A percentile compares a stretch with the other conserved stretches of the same genome.
These are phyloP conservation scores for Ptilodon capucinus DNA, from an alignment of 2,888 invertebrate species.

Conservation along the genomic window DNA sequence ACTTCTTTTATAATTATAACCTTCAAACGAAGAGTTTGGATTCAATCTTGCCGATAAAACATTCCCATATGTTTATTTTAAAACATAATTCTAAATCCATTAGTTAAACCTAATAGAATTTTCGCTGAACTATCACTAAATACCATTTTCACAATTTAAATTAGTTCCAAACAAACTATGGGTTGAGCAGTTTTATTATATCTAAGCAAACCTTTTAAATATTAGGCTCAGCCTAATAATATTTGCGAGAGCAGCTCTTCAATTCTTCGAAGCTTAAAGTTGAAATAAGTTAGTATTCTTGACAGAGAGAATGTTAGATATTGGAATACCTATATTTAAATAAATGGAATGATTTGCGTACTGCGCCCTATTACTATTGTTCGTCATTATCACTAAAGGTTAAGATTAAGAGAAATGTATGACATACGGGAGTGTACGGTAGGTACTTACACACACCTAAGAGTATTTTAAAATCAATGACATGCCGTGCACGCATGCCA, in stretches of 20 bases:
- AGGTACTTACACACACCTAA: too few species aligned
- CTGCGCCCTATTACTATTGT: too few species aligned
- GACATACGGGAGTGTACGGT: too few species aligned
- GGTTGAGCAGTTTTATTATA: background rate
- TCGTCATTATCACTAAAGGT: too few species aligned
- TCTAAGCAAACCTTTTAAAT: background rate
- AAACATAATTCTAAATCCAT: background rate
- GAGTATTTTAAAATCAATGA: too few species aligned
- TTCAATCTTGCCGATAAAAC: background rate
- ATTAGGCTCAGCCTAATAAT: background rate
- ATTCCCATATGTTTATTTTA: background rate
- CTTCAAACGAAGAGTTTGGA: conserved; percentile 3
- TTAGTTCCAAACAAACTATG: background rate
- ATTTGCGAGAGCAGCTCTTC: background rate
- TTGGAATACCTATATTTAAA: background rate
- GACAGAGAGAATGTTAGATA: background rate
- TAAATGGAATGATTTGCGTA: background rate
- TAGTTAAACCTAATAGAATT: background rate
- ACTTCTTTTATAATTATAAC: conserved; percentile 9
- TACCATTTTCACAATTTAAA: background rate
- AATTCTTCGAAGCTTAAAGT: background rate
- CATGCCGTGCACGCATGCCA: too few species aligned
- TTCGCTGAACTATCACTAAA: background rate
- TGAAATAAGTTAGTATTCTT: background rate
- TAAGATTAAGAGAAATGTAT: too few species aligned